A percentile compares a stretch with the other conserved stretches of the same genome.
phyloP scores from a whole-genome alignment of 1,140 invertebrate genomes.

The Zaprionus camerounensis region DNA sequence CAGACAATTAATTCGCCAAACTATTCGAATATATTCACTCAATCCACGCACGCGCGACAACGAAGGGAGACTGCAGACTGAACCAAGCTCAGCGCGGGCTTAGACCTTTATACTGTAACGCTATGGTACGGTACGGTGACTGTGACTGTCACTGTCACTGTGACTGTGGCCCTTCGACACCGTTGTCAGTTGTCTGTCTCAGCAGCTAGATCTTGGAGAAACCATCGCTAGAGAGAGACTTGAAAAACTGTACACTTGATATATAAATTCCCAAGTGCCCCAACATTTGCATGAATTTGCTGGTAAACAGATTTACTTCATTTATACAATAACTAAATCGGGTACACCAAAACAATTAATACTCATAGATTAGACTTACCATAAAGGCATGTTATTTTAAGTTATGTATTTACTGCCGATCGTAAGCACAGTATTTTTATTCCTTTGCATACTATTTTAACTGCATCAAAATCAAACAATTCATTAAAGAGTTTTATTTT shows the following conservation, averaged over 20 bases:
- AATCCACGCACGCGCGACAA: constrained; percentile 36
- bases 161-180: constrained; percentile 15
- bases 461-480: no score
- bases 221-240: constrained; percentile 10
- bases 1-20: constrained; percentile 8
- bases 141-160: background rate
- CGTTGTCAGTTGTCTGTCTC: constrained; percentile 11
- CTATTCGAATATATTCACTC: background rate
- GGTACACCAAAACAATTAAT: background rate
- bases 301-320: background rate
- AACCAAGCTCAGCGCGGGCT: constrained; percentile 42
- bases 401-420: no score
- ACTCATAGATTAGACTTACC: background rate
- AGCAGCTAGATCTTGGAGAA: constrained; percentile 19
- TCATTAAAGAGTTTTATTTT: no score
- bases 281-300: background rate
- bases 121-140: constrained; percentile 9
- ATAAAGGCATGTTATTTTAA: background rate
- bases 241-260: background rate
- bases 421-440: no score
- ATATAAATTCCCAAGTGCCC: constrained; percentile 7
- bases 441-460: no score
- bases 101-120: constrained; percentile 61
- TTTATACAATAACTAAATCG: background rate
- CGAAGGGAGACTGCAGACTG: constrained; percentile 64